Percentiles rank a stretch among this genome's conserved stretches.
These are phyloP conservation scores for Nesoenas mayeri DNA, from an alignment of 2,113 vertebrate species.

Conservation along the genomic window DNA sequence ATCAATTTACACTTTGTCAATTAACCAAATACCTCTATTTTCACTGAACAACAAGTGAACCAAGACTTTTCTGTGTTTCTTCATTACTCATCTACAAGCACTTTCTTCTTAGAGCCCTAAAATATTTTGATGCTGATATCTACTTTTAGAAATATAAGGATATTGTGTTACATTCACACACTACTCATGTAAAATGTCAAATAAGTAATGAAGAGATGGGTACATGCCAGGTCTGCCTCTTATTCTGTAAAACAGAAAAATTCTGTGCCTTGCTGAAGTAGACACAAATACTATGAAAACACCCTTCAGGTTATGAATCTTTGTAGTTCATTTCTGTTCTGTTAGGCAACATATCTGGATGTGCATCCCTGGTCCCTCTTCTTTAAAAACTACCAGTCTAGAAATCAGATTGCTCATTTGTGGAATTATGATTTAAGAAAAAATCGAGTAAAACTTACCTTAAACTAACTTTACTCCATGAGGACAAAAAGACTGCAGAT, in stretches of 20 bases:
- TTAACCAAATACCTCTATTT: constrained; percentile 20
- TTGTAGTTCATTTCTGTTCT: neutral
- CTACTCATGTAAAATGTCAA: neutral
- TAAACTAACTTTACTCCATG: neutral
- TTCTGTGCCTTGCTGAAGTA: neutral
- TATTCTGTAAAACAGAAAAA: neutral
- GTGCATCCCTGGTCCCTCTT: neutral
- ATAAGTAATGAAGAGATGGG: constrained; percentile 10
- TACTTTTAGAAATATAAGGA: neutral
- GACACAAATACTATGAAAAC: neutral
- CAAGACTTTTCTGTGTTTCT: neutral
- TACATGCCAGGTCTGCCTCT: neutral
- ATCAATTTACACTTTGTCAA: neutral
- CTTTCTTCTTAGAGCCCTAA: neutral
- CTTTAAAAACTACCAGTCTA: neutral
- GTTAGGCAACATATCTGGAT: neutral
- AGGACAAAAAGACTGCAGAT: neutral
- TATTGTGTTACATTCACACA: neutral
- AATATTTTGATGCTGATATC: neutral
- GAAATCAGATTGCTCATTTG: neutral
- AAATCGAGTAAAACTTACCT: neutral
- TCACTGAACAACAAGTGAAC: neutral
- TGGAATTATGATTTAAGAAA: neutral
- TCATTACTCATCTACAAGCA: neutral
- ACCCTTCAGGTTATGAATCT: neutral